Base-by-base conservation (phyloP, 92 coral and sea anemone species). In the Zoanthus sociatus region DNA sequence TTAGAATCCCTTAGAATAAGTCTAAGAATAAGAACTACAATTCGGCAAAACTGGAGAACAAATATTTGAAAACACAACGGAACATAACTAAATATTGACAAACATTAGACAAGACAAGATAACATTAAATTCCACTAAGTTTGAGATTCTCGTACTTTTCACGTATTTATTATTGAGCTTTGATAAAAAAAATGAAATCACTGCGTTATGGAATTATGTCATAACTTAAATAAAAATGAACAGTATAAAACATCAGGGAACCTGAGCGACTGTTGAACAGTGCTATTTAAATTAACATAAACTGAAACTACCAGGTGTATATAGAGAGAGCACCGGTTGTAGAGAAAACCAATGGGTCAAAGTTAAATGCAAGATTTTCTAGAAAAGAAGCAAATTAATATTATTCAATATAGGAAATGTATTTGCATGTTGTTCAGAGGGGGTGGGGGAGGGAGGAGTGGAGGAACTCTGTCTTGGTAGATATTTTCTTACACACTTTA, bases 61-160 rank as follows among this genome's bases (percentile, higher is more conserved):
- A 84, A 78, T 77, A 84, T 84, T 55, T 84, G 88, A 84, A 78
- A 74, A 73, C 88, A 84, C 72, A 76, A 71, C 61, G 78, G 76
- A 87, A 42, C 37, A 58, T 74, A 7, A 87, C 26, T 26, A 26
- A 87, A 77, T 17, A 64, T 84, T 77, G 84, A 64, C 54, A 33
- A 68, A 48, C 53, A 48, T 48, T 48, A 48, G 53, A 48, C 53
- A 48, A 48, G 53, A 48, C 53, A 48, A 48, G 53, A 48, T 9
- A 66, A 56, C 56, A 50, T 76, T 83, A 91, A 63, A 91, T 90
- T 67, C 92, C 86, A 46, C 89, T 93, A 54, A 73, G 79, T n/a
- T 50, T 63, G 7, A 64, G 16, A 56, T 56, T 56, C 64, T 56
- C n/a, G 18, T 56, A 56, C 18, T 56, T 56, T 56, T 56, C 64